These are phyloP conservation scores for Pollimyrus isidori DNA, from an alignment of 2,113 vertebrate genomes.

Conservation along the genomic window DNA sequence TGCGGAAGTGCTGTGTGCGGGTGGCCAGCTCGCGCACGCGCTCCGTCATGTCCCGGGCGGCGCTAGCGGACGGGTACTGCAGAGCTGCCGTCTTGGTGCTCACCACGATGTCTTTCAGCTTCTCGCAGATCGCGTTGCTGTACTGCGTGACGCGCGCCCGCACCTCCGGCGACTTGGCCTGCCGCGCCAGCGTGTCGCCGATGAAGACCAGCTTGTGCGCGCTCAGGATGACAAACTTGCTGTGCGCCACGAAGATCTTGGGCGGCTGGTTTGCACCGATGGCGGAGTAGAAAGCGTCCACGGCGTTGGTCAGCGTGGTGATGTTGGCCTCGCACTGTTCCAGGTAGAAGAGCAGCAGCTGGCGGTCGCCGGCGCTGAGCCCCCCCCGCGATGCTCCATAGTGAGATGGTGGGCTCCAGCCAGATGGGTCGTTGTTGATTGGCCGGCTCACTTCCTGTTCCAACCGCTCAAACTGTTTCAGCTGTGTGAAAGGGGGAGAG, in stretches of 20 bases:
- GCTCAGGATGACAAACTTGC: slow-evolving; percentile 95
- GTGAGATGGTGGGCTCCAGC: slow-evolving; percentile 75
- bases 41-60: slow-evolving; percentile 87
- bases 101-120: slow-evolving; percentile 89
- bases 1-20: slow-evolving; percentile 86
- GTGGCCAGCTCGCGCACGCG: slow-evolving; percentile 80
- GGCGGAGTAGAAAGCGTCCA: slow-evolving; percentile 83
- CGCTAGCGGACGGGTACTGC: slow-evolving; percentile 77
- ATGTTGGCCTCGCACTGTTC: slow-evolving; percentile 92
- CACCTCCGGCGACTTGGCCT: slow-evolving; percentile 81
- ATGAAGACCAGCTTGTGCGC: slow-evolving; percentile 98
- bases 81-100: slow-evolving; percentile 87
- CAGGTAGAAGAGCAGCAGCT: slow-evolving; percentile 92
- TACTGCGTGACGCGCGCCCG: slow-evolving; percentile 82
- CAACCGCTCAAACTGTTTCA: slow-evolving; percentile 91
- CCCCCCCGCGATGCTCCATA: slow-evolving; percentile 52
- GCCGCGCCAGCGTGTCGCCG: slow-evolving; percentile 87
- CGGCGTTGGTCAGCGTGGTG: slow-evolving; percentile 82
- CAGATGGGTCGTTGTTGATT: slow-evolving; percentile 86
- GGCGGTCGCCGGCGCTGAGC: slow-evolving; percentile 72
- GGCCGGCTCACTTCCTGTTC: slow-evolving; percentile 88
- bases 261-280: slow-evolving; percentile 89
- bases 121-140: slow-evolving; percentile 89
- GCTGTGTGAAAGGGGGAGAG: slow-evolving; percentile 46
- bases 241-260: slow-evolving; percentile 94